phyloP scores from a whole-genome alignment of 2,113 vertebrate genomes.

The Mustela lutreola region DNA sequence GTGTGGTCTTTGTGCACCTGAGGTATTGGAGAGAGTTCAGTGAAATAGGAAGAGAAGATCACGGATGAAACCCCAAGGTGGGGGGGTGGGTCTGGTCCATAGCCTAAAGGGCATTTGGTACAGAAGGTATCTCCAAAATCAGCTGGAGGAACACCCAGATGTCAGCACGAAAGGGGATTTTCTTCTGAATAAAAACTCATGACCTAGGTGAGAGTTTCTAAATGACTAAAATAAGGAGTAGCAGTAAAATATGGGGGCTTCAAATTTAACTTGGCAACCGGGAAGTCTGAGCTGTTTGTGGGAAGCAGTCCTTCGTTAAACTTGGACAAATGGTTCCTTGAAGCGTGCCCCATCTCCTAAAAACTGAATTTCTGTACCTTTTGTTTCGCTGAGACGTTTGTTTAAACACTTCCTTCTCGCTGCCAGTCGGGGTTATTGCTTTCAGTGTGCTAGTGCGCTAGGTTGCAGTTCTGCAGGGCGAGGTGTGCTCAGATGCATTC shows the following conservation, averaged over 20 bases:
- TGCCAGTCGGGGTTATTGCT: conserved; percentile 54
- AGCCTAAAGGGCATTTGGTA: not conserved
- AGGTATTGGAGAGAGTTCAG: not conserved
- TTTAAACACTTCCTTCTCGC: conserved; percentile 40
- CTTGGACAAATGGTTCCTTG: conserved; percentile 63
- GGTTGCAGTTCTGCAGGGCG: conserved; percentile 13
- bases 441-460: not conserved
- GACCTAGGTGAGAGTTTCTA: not conserved
- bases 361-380: conserved; percentile 65
- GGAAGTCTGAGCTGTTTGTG: conserved; percentile 31
- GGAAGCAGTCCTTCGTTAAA: conserved; percentile 53
- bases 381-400: conserved; percentile 48
- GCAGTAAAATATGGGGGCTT: conserved; percentile 33
- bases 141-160: not conserved
- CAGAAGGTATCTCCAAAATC: not conserved
- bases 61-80: not conserved
- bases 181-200: not conserved
- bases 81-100: fast-evolving
- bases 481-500: not conserved
- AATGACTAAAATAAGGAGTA: conserved; percentile 27
- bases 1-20: too few relatives aligned
- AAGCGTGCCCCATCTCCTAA: conserved; percentile 41
- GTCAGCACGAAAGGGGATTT: not conserved
- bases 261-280: conserved; percentile 6
- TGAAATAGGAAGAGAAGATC: not conserved